phyloP scores from a whole-genome alignment of 2,888 invertebrate genomes.

The Cosmorhoe ocellata region DNA sequence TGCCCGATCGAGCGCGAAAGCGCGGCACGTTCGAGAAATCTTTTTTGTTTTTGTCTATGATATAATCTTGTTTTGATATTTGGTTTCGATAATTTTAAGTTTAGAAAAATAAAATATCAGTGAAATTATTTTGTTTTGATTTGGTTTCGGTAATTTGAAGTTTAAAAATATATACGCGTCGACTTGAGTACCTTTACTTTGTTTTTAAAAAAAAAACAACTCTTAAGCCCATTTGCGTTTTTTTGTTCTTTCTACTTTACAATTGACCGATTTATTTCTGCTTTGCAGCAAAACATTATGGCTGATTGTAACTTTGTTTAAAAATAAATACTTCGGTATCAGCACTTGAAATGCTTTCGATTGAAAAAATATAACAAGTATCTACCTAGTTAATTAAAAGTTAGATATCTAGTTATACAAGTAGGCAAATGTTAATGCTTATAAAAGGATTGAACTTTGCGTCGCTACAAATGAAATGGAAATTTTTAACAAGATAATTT shows the following conservation, averaged over 20 bases:
- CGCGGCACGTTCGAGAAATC: conserved; percentile 70
- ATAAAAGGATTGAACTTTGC: conserved; percentile 67
- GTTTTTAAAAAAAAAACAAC: no score
- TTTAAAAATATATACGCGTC: no score
- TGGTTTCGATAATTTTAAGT: conserved; percentile 12
- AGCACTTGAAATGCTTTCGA: conserved; percentile 8
- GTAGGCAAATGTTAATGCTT: conserved; percentile 31
- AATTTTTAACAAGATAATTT: conserved; percentile 73
- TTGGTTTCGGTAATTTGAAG: no score
- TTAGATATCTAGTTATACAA: conserved; percentile 6
- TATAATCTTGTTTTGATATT: conserved; percentile 21
- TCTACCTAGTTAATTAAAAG: conserved; percentile 20
- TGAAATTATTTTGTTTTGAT: no score
- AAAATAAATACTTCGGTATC: background rate
- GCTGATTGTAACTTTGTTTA: background rate
- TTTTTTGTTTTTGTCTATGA: conserved; percentile 55
- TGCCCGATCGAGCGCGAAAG: conserved; percentile 81
- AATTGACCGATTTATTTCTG: no score
- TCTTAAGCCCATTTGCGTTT: no score
- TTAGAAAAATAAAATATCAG: background rate
- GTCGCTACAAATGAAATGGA: conserved; percentile 73
- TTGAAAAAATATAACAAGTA: conserved; percentile 28
- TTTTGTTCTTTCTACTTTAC: no score
- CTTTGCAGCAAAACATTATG: background rate
- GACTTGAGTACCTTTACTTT: no score